Conservation (phyloP, 2,797 vertebrate genomes). For the Mormyrops attenuatus region DNA sequence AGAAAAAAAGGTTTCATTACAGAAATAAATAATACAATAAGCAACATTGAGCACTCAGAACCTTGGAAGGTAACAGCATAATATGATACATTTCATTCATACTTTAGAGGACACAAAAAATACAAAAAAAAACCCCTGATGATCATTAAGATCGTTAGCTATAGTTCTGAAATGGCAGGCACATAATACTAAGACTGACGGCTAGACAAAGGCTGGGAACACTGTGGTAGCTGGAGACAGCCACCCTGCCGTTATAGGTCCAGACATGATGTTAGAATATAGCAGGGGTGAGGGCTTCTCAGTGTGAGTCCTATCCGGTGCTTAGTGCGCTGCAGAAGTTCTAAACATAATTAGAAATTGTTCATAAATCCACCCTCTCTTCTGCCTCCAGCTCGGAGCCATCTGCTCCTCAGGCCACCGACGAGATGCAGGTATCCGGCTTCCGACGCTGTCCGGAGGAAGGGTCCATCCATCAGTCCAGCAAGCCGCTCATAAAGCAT, state of each 20-base stretch:
- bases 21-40: background rate
- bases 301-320: background rate
- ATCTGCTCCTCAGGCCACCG: background rate
- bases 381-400: background rate
- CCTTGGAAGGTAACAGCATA: background rate
- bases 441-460: background rate
- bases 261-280: background rate
- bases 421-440: background rate
- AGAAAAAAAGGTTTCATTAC: background rate
- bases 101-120: background rate
- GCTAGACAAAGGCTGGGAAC: background rate
- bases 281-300: background rate
- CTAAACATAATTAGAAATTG: constrained; percentile 1
- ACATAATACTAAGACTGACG: background rate
- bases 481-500: background rate
- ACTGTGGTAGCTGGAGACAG: background rate
- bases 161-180: background rate
- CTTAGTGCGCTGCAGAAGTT: background rate
- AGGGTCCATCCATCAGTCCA: background rate
- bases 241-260: background rate
- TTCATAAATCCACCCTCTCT: background rate
- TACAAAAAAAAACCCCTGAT: background rate
- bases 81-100: background rate
- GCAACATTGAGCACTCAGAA: background rate
- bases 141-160: background rate